Evolutionary conservation across 2,797 vertebrate species (phyloP).

Genomic region (Lacerta viridis): DNA sequence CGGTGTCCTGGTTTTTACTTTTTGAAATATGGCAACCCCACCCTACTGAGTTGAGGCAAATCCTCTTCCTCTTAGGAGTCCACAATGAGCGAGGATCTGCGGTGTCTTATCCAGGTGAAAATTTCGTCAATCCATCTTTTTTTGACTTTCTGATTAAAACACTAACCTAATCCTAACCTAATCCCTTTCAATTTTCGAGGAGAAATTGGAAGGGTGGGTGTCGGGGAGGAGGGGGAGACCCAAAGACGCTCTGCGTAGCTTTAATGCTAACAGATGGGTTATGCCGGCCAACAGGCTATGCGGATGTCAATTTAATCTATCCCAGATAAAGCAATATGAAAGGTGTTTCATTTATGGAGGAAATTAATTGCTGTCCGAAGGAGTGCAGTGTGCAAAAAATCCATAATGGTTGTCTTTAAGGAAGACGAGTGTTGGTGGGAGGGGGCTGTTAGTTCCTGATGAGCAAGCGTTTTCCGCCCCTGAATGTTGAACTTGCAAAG

Average conservation of each 20-base stretch:
- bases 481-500: constrained; percentile 24
- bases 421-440: not conserved
- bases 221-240: not conserved
- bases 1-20: too few relatives aligned
- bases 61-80: constrained; percentile 45
- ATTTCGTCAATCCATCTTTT: constrained; percentile 75
- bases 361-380: constrained; percentile 79
- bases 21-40: too few relatives aligned
- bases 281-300: constrained; percentile 34
- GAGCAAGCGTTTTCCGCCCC: not conserved
- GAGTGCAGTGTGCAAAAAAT: constrained; percentile 70
- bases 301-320: constrained; percentile 75
- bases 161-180: constrained; percentile 78
- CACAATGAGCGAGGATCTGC: constrained; percentile 47
- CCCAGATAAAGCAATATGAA: constrained; percentile 76
- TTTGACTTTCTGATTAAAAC: constrained; percentile 79
- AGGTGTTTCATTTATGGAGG: constrained; percentile 78
- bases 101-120: constrained; percentile 71
- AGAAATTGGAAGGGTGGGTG: constrained; percentile 64
- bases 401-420: constrained; percentile 50
- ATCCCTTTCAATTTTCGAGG: constrained; percentile 78
- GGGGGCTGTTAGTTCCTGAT: constrained; percentile 13
- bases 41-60: constrained; percentile 18
- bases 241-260: constrained; percentile 57
- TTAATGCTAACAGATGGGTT: constrained; percentile 76